Evolutionary conservation across 1,140 invertebrate species (phyloP), one percentile per base, ranked within the genome.

Genomic region (Cyrtorhinus lividipennis): DNA sequence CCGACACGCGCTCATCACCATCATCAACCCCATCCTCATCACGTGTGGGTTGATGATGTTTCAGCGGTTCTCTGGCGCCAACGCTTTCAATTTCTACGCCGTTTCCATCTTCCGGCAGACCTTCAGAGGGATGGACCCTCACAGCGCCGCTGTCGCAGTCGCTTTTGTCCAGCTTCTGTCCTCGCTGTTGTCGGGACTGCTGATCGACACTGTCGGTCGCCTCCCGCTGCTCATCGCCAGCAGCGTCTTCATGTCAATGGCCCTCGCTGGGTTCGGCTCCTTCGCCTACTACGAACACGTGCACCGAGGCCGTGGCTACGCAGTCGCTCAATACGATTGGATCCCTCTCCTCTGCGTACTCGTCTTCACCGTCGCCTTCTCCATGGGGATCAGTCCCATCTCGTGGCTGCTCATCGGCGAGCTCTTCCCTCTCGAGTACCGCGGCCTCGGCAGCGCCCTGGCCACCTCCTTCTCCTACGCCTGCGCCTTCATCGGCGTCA

Each of bases 351-450:
- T 86, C n/a, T 89, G 87, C 73, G 87, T 88, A 10, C 74, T 90
- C 56, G 82, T 88, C 46, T 88, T 90, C 71, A 88, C 87, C 1
- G 82, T 88, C 2, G 87, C 87, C 20, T 91, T 92, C 73, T 86
- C 88, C 0, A 75, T 93, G 64, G 91, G 91, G 25, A 91, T 92
- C 70, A 90, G 88, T 71, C 90, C 91, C 45, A 91, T 93, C 72
- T 90, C 89, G 22, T 88, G 87, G 80, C 76, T 93, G 63, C 79
- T 92, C 61, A 87, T 91, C 71, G 89, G 87, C 56, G 91, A 93
- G 76, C 77, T 93, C 20, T 92, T 93, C 72, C 87, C 90, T 18
- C 75, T 90, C 46, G 86, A 90, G 72, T 88, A 89, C 68, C 80
- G 89, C 66, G 88, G 87, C 65, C 79, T 88, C 30, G 90, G 90